Conservation (phyloP, 2,888 invertebrate genomes). For the Orthosia incerta region DNA sequence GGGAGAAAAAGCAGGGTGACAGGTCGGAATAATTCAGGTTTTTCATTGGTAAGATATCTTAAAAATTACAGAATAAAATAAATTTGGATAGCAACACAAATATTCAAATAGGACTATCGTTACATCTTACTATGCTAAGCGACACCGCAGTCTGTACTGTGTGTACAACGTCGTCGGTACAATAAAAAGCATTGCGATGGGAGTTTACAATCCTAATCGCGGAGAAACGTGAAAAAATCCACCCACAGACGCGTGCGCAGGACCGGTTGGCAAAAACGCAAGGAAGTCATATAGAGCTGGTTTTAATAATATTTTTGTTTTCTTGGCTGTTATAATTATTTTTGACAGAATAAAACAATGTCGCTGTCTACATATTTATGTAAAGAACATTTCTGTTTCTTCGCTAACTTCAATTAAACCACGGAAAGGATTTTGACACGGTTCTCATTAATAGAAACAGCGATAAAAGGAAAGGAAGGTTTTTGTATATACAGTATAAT, state of each 20-base stretch:
- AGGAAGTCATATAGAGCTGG: constrained; percentile 75
- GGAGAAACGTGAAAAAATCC: constrained; percentile 89
- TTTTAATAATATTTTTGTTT: background rate
- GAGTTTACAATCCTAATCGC: constrained; percentile 84
- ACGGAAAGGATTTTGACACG: too few relatives aligned
- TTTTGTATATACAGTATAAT: too few relatives aligned
- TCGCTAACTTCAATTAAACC: too few relatives aligned
- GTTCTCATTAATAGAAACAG: too few relatives aligned
- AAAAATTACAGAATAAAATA: background rate
- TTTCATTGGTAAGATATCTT: background rate
- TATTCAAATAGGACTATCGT: constrained; percentile 13
- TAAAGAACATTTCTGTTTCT: too few relatives aligned
- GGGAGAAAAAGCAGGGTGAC: too few relatives aligned
- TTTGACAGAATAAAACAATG: too few relatives aligned
- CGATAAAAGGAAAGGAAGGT: too few relatives aligned
- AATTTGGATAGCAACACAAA: constrained; percentile 24
- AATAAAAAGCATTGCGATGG: constrained; percentile 80
- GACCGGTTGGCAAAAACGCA: constrained; percentile 69
- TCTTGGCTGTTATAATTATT: background rate
- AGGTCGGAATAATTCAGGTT: too few relatives aligned
- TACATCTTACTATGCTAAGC: constrained; percentile 22
- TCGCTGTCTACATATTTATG: too few relatives aligned
- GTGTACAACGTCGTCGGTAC: constrained; percentile 73
- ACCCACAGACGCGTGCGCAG: constrained; percentile 87
- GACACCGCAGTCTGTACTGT: constrained; percentile 33